Conservation (phyloP, 2,888 invertebrate species). For the Pyrrhia umbra region DNA sequence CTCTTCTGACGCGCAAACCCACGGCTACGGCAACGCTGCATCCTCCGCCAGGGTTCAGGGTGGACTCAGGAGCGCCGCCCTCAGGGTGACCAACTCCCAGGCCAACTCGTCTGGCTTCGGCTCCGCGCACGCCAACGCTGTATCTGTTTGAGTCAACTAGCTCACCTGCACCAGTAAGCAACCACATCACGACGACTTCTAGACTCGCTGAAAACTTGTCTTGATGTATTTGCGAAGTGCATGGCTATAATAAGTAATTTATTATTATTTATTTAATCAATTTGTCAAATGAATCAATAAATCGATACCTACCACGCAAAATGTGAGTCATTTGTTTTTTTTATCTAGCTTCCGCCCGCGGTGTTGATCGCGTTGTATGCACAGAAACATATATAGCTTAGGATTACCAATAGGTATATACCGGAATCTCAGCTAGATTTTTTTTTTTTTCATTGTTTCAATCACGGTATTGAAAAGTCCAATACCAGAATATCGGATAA, state of each 20-base stretch:
- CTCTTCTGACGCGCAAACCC: slow-evolving; percentile 74
- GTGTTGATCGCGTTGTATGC: too few relatives aligned
- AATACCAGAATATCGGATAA: too few relatives aligned
- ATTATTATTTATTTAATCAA: slow-evolving; percentile 65
- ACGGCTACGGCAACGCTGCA: slow-evolving; percentile 75
- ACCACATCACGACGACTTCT: slow-evolving; percentile 85
- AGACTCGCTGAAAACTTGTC: slow-evolving; percentile 79
- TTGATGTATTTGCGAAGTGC: slow-evolving; percentile 82
- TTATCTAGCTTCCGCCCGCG: too few relatives aligned
- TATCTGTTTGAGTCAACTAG: slow-evolving; percentile 68
- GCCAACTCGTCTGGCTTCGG: slow-evolving; percentile 76
- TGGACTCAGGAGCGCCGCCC: slow-evolving; percentile 66
- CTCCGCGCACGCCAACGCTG: slow-evolving; percentile 78
- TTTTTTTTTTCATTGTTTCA: too few relatives aligned
- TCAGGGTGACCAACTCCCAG: slow-evolving; percentile 75
- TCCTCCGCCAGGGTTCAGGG: slow-evolving; percentile 77
- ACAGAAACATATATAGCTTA: too few relatives aligned
- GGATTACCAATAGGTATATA: too few relatives aligned
- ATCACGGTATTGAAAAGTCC: too few relatives aligned
- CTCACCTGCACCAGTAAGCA: slow-evolving; percentile 65
- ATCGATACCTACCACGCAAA: too few relatives aligned
- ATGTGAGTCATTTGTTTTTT: too few relatives aligned
- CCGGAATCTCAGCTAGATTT: too few relatives aligned
- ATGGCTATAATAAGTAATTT: slow-evolving; percentile 70
- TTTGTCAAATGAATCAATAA: slow-evolving; percentile 41